Evolutionary conservation across 2,113 vertebrate genomes (phyloP).

Genomic region (Athene noctua): DNA sequence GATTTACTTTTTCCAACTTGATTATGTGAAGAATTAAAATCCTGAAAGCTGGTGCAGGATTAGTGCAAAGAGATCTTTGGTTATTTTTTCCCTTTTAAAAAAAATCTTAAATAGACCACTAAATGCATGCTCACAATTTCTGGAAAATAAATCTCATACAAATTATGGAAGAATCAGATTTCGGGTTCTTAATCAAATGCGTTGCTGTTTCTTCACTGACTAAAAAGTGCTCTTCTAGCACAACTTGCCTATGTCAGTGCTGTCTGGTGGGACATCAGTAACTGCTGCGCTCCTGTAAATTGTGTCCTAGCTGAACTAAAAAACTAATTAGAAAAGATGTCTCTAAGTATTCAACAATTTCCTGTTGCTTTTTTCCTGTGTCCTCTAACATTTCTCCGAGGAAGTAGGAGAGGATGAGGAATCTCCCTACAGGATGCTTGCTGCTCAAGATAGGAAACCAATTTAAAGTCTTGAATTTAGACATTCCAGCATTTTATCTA

Average conservation of each 20-base stretch:
- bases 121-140: background rate
- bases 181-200: background rate
- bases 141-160: background rate
- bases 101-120: background rate
- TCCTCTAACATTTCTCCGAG: background rate
- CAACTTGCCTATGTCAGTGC: background rate
- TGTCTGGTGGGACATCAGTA: background rate
- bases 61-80: background rate
- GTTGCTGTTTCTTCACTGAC: background rate
- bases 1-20: background rate
- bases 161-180: background rate
- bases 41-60: background rate
- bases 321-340: background rate
- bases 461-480: background rate
- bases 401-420: background rate
- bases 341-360: background rate
- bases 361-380: background rate
- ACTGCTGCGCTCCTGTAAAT: background rate
- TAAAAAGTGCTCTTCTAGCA: background rate
- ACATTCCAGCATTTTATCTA: background rate
- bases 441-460: background rate
- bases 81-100: background rate
- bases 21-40: background rate
- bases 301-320: background rate
- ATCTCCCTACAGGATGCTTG: slow-evolving; percentile 7